Percentiles rank a stretch among this genome's conserved stretches.
These are phyloP conservation scores for Delphinus delphis DNA, from an alignment of 2,113 vertebrate genomes.

Conservation along the genomic window DNA sequence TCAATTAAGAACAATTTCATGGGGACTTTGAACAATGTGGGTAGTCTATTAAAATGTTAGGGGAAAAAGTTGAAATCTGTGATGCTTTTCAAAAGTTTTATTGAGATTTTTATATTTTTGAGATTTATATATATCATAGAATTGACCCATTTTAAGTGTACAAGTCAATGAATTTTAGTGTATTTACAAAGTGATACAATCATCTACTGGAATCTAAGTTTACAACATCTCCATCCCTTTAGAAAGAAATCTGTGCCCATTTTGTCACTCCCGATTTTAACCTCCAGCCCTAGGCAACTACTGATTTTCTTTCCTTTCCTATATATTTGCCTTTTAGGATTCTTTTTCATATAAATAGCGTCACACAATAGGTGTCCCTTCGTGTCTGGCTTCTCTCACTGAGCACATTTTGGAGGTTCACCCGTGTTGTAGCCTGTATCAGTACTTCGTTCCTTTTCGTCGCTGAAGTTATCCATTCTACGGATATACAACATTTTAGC, in stretches of 20 bases:
- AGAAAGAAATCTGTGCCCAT: neutral
- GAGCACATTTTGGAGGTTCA: neutral
- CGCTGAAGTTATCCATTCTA: neutral
- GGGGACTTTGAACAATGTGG: constrained; percentile 40
- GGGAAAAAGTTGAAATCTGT: constrained; percentile 22
- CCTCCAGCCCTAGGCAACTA: neutral
- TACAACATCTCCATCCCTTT: neutral
- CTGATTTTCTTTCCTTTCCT: neutral
- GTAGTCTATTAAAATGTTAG: constrained; percentile 42
- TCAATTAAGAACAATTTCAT: constrained; percentile 51
- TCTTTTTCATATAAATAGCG: neutral
- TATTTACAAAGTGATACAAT: neutral
- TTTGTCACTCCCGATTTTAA: neutral
- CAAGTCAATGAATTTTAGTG: neutral
- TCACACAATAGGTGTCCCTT: neutral
- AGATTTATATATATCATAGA: neutral
- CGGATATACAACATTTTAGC: neutral
- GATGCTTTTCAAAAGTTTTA: constrained; percentile 14
- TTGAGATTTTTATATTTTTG: constrained; percentile 11
- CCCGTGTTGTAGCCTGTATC: no score
- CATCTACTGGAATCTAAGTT: neutral
- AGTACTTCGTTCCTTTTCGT: neutral
- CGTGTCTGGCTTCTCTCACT: neutral
- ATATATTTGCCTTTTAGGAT: neutral
- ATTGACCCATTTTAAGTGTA: constrained; percentile 11